A percentile compares a stretch with the other conserved stretches of the same genome.
These are phyloP conservation scores for Rhinatrema bivittatum DNA, from an alignment of 2,797 vertebrate genomes.

Conservation along the genomic window DNA sequence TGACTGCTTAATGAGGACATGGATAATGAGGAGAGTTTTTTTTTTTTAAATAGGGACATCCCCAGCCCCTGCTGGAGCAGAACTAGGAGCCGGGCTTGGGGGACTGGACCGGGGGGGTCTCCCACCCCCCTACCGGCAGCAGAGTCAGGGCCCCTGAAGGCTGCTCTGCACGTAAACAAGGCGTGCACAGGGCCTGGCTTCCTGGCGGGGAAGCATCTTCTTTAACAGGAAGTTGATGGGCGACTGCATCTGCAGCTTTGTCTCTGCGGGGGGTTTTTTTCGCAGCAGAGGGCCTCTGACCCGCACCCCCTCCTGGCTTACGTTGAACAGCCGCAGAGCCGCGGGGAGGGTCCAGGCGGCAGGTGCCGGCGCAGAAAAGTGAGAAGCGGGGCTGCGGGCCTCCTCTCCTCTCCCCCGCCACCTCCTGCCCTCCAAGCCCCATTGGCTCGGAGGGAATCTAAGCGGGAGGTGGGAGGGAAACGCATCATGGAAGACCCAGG, in stretches of 20 bases:
- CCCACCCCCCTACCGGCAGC: not conserved
- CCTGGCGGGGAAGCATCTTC: constrained; percentile 5
- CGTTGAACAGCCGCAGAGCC: fast-evolving
- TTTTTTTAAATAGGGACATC: no score
- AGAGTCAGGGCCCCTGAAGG: fast-evolving
- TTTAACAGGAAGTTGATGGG: constrained; percentile 19
- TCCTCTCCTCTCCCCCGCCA: no score
- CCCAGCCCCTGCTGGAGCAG: no score
- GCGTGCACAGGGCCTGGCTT: no score
- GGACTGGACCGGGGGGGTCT: no score
- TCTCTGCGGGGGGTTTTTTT: fast-evolving
- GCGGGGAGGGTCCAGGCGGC: not conserved
- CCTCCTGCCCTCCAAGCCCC: not conserved
- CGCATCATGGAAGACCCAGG: constrained; percentile 15
- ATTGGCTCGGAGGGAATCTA: no score
- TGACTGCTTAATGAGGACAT: no score
- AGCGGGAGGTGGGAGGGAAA: no score
- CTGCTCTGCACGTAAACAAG: constrained; percentile 7
- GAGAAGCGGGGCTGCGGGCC: no score
- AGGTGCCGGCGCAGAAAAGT: no score
- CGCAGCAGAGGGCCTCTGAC: not conserved
- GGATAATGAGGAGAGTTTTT: no score
- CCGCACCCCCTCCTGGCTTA: not conserved
- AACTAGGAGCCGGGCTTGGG: no score
- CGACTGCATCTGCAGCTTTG: not conserved